Conservation (phyloP, 2,888 invertebrate genomes). For the Euspilapteryx auroguttella region DNA sequence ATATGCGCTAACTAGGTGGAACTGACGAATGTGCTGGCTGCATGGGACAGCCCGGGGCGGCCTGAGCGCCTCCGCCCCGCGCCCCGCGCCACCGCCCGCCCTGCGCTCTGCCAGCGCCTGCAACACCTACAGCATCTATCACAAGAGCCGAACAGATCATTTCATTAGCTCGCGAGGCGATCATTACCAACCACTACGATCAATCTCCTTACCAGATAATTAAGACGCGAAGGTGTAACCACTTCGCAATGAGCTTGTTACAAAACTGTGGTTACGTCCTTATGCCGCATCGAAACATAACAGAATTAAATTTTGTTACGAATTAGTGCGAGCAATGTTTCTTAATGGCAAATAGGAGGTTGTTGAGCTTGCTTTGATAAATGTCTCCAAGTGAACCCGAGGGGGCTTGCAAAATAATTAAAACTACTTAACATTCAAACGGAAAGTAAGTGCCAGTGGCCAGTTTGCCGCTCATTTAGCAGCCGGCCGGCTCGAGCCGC, state of each 20-base stretch:
- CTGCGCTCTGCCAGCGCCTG: neutral
- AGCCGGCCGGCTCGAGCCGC: slow-evolving; percentile 9
- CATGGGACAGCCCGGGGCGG: too few species aligned
- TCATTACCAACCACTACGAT: slow-evolving; percentile 33
- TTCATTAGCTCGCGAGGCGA: slow-evolving; percentile 25
- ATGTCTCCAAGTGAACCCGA: slow-evolving; percentile 30
- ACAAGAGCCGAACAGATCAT: slow-evolving; percentile 18
- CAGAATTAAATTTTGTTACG: too few species aligned
- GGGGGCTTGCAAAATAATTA: slow-evolving; percentile 50
- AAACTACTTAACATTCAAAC: slow-evolving; percentile 57
- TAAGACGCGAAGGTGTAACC: slow-evolving; percentile 1
- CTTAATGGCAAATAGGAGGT: slow-evolving; percentile 17
- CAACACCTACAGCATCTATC: slow-evolving; percentile 1
- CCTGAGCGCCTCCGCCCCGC: too few species aligned
- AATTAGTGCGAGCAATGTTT: too few species aligned
- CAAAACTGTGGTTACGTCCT: too few species aligned
- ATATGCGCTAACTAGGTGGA: slow-evolving; percentile 14
- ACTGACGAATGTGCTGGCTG: slow-evolving; percentile 21
- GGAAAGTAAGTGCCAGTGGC: slow-evolving; percentile 36
- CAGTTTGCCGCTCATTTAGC: slow-evolving; percentile 26
- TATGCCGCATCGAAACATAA: too few species aligned
- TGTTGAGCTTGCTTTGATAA: slow-evolving; percentile 25
- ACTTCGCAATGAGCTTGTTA: slow-evolving; percentile 1
- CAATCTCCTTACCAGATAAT: slow-evolving; percentile 18
- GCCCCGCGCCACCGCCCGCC: too few species aligned